Conservation (phyloP, 2,797 vertebrate species). For the Ctenopoma kingsleyae region DNA sequence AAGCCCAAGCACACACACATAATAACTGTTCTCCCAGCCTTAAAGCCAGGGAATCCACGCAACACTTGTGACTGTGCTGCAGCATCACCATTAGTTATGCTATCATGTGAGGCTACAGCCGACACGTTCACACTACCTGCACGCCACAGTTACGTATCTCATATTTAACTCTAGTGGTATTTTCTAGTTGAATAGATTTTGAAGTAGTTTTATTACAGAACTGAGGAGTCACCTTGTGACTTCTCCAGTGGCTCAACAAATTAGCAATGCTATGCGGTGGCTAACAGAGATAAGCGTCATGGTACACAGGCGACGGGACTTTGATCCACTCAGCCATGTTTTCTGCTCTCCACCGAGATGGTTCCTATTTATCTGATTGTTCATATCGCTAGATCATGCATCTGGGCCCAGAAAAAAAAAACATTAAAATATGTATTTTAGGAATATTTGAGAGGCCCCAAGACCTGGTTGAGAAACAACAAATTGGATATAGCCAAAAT, state of each 20-base stretch:
- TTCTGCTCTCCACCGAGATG: conserved; percentile 58
- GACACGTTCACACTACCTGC: conserved; percentile 19
- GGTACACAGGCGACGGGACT: conserved; percentile 56
- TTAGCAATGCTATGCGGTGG: conserved; percentile 72
- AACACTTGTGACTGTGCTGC: conserved; percentile 23
- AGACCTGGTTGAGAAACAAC: conserved; percentile 61
- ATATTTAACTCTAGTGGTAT: conserved; percentile 44
- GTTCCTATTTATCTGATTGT: conserved; percentile 72
- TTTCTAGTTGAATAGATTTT: conserved; percentile 30
- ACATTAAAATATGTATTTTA: conserved; percentile 61
- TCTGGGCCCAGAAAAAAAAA: conserved; percentile 45
- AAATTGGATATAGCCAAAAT: conserved; percentile 69
- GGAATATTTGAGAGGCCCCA: conserved; percentile 63
- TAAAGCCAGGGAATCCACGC: conserved; percentile 28
- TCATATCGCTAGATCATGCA: conserved; percentile 47
- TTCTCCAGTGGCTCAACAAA: conserved; percentile 76
- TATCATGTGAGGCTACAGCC: conserved; percentile 22
- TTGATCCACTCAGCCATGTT: conserved; percentile 63
- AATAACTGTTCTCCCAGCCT: conserved; percentile 26
- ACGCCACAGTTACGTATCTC: conserved; percentile 26
- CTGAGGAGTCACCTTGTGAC: conserved; percentile 47
- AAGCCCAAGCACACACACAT: conserved; percentile 21
- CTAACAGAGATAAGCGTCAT: conserved; percentile 61
- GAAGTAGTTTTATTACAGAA: conserved; percentile 20
- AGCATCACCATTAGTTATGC: conserved; percentile 41